phyloP scores from a whole-genome alignment of 2,888 invertebrate species.

The Aphrophora alni region DNA sequence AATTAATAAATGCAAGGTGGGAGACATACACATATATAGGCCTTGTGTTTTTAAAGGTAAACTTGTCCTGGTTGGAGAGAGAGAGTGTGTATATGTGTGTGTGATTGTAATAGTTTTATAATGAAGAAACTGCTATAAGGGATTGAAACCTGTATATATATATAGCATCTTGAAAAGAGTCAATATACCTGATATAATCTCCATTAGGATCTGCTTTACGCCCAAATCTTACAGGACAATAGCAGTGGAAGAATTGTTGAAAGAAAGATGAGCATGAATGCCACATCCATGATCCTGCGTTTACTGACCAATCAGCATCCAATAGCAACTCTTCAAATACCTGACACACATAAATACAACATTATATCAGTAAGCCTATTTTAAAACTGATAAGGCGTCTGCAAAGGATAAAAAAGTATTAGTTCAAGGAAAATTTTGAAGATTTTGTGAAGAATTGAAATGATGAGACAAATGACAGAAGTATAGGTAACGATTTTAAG shows the following conservation, averaged over 20 bases:
- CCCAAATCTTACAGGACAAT: constrained; percentile 83
- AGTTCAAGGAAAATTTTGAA: too few relatives aligned
- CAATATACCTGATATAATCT: constrained; percentile 77
- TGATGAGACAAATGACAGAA: too few relatives aligned
- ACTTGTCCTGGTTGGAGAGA: background rate
- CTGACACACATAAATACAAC: constrained; percentile 57
- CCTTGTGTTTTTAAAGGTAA: background rate
- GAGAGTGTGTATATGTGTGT: too few relatives aligned
- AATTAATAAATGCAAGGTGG: too few relatives aligned
- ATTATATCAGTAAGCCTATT: background rate
- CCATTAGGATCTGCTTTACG: constrained; percentile 86
- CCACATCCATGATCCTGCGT: constrained; percentile 93
- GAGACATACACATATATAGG: too few relatives aligned
- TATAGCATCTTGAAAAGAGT: background rate
- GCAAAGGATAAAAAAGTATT: too few relatives aligned
- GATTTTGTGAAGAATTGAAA: too few relatives aligned
- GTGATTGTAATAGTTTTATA: too few relatives aligned
- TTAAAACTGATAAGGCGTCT: too few relatives aligned
- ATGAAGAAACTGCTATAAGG: too few relatives aligned
- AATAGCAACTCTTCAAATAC: constrained; percentile 83
- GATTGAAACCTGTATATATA: background rate
- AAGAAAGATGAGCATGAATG: constrained; percentile 86
- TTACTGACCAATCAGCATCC: constrained; percentile 88
- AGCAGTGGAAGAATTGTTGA: constrained; percentile 86
- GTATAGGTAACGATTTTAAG: too few relatives aligned